A percentile compares a stretch with the other conserved stretches of the same genome.
Conservation (phyloP, 2,113 vertebrate genomes). For the Conger conger region DNA sequence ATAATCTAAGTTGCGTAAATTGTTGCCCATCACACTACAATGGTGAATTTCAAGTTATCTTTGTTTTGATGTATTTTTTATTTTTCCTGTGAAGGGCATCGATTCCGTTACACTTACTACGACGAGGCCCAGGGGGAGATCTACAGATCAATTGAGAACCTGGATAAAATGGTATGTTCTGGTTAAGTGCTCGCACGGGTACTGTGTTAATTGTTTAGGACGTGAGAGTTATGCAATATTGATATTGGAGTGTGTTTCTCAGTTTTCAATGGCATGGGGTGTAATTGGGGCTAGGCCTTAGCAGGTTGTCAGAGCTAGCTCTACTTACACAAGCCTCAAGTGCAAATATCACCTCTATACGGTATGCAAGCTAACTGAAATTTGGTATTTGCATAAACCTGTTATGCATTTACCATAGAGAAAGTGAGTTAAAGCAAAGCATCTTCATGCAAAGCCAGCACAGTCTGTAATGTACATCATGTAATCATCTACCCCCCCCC, state of each 20-base stretch:
- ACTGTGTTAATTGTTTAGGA: not conserved
- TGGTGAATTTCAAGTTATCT: not conserved
- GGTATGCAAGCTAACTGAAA: not conserved
- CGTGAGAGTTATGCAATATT: not conserved
- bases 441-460: not conserved
- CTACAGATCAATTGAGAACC: slow-evolving; percentile 98
- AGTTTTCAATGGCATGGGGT: not conserved
- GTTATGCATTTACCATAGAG: not conserved
- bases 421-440: not conserved
- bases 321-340: not conserved
- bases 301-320: not conserved
- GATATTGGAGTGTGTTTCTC: not conserved
- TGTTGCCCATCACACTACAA: not conserved
- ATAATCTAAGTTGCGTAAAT: no score
- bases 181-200: not conserved
- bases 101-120: slow-evolving; percentile 98
- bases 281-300: not conserved
- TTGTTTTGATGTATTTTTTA: slow-evolving; percentile 3
- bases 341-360: not conserved
- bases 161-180: slow-evolving; percentile 98
- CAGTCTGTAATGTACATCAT: not conserved
- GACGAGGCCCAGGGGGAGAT: slow-evolving; percentile 99
- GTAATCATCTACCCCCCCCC: not conserved
- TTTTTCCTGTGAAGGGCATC: slow-evolving; percentile 76
- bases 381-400: not conserved